Evolutionary conservation across 2,113 vertebrate species (phyloP).

Genomic region (Orthonyx spaldingii): DNA sequence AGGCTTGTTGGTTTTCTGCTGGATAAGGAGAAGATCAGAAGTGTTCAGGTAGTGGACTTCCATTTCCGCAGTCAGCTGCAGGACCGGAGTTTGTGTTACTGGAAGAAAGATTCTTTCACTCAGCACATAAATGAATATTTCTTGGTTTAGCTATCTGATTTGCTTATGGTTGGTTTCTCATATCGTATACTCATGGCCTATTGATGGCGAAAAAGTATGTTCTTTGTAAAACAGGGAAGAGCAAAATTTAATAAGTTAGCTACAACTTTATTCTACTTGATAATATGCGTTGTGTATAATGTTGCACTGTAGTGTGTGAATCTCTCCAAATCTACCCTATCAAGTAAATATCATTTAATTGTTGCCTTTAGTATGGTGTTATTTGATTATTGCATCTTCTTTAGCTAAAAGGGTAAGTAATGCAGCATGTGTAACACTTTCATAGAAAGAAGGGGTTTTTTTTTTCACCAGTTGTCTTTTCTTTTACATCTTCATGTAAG

Average conservation of each 20-base stretch:
- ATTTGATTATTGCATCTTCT: background rate
- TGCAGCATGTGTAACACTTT: background rate
- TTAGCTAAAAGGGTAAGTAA: background rate
- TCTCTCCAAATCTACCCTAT: background rate
- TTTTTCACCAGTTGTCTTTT: background rate
- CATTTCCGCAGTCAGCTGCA: background rate
- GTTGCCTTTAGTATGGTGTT: background rate
- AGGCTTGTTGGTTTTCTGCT: background rate
- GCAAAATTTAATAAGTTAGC: background rate
- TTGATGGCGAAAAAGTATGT: background rate
- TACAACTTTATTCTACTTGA: background rate
- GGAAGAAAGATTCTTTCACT: background rate
- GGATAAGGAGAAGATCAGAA: background rate
- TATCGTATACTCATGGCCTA: background rate
- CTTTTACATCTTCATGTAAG: background rate
- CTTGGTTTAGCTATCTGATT: background rate
- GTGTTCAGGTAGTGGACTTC: background rate
- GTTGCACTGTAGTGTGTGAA: background rate
- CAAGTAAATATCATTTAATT: background rate
- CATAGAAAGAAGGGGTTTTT: background rate
- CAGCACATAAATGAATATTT: background rate
- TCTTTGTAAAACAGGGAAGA: background rate
- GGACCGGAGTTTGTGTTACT: background rate
- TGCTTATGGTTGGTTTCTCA: background rate
- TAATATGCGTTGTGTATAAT: background rate